Evolutionary conservation across 2,797 vertebrate genomes (phyloP), one percentile per base, ranked within the genome.

Genomic region (Acrossocheilus wenchowensis): DNA sequence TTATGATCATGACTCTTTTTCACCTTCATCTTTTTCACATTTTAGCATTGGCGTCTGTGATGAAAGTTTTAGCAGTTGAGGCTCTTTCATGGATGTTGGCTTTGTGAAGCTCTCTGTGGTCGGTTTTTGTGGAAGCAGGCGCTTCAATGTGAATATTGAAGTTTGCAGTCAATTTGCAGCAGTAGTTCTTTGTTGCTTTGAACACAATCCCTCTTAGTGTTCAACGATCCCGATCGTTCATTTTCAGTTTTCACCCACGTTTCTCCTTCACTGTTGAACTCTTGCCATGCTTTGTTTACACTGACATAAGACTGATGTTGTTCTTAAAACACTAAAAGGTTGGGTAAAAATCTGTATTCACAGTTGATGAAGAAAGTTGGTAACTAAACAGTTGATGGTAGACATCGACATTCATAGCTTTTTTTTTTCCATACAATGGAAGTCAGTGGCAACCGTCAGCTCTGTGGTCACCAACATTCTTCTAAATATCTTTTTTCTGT

Each of bases 41-140:
- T 30, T 64, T 64, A 64, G 62, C 26, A 15, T 15, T 30, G 62
- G 1, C 0, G 2, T 30, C 62, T 64, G 26, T 64, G 62, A 64
- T 64, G 62, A 64, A 64, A 64, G 5, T 64, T 64, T 64, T 64
- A 64, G 26, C 26, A 64, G 62, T 64, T 12, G 26, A 2, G 5
- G 62, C 26, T 64, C 62, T 64, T 64, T 64, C 62, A 64, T 64
- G 62, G 62, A 12, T 64, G 26, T 64, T 64, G 62, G 62, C 62
- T 64, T 64, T 64, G 62, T 64, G 62, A 64, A 64, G 26, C 2
- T 30, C 62, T 15, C 26, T 6, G 60, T 64, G 12, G 60, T 64
- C 0, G 5, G 12, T 64, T 57, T 57, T 57, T 57, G 54, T 57
- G 54, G 21, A 23, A 57, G 23, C 54, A 23, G 21, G 54, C 54